These are phyloP conservation scores for Gasterosteus aculeatus DNA, from an alignment of 2,113 vertebrate genomes.

Conservation along the genomic window DNA sequence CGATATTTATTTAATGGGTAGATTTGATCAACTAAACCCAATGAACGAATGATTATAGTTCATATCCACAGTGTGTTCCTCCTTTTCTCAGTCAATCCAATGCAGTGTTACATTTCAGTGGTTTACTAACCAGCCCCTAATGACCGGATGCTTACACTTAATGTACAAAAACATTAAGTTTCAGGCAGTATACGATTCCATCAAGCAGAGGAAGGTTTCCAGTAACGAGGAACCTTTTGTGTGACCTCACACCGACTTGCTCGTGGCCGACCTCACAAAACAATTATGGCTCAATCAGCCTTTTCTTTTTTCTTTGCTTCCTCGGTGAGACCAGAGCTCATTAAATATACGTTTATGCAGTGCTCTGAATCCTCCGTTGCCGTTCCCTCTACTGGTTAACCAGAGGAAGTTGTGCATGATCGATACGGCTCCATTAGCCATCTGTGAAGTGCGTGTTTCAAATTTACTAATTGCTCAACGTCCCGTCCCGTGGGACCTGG, in stretches of 20 bases:
- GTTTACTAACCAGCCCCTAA: slow-evolving; percentile 22
- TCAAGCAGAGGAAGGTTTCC: slow-evolving; percentile 28
- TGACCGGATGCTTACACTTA: slow-evolving; percentile 43
- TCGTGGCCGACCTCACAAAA: slow-evolving; percentile 2
- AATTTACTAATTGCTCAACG: slow-evolving; percentile 49
- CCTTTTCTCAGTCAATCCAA: slow-evolving; percentile 9
- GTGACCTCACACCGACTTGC: slow-evolving; percentile 6
- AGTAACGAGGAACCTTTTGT: slow-evolving; percentile 3
- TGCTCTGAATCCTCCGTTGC: background rate
- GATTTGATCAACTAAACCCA: background rate
- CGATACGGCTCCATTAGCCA: slow-evolving; percentile 32
- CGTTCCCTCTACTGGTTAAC: slow-evolving; percentile 31
- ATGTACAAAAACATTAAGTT: slow-evolving; percentile 12
- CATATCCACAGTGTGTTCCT: background rate
- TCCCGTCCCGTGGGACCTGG: slow-evolving; percentile 9
- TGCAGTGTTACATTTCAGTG: slow-evolving; percentile 34
- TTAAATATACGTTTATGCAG: background rate
- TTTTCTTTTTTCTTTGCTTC: background rate
- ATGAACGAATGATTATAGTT: background rate
- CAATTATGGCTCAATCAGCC: slow-evolving; percentile 2
- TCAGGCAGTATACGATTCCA: slow-evolving; percentile 6
- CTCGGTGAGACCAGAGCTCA: slow-evolving; percentile 2
- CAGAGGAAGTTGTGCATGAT: slow-evolving; percentile 13
- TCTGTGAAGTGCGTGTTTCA: slow-evolving; percentile 28
- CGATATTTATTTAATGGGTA: slow-evolving; percentile 13